Conservation (phyloP, 2,888 invertebrate genomes). For the Plusia festucae region DNA sequence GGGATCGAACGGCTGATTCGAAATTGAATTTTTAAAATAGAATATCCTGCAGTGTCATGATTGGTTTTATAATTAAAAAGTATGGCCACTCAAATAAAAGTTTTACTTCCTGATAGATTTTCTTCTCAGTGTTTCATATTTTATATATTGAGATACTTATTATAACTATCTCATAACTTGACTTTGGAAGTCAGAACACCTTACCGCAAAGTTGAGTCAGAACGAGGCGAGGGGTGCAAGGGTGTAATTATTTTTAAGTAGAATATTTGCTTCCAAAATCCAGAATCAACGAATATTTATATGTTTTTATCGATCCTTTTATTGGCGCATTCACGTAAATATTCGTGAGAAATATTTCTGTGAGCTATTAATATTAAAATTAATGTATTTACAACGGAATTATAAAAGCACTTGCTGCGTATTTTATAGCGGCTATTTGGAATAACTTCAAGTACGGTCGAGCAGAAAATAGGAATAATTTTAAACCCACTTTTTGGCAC, state of each 20-base stretch:
- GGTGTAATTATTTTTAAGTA: constrained; percentile 71
- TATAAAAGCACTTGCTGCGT: constrained; percentile 59
- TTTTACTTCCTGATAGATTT: neutral
- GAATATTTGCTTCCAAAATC: constrained; percentile 82
- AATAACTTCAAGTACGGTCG: constrained; percentile 40
- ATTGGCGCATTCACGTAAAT: constrained; percentile 70
- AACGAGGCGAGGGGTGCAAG: constrained; percentile 59
- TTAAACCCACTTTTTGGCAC: neutral
- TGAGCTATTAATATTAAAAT: constrained; percentile 42
- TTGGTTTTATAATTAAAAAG: constrained; percentile 4
- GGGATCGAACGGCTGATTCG: constrained; percentile 2
- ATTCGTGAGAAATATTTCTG: constrained; percentile 45
- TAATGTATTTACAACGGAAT: constrained; percentile 54
- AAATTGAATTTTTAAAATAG: neutral
- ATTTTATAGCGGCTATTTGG: constrained; percentile 57
- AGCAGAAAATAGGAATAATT: neutral
- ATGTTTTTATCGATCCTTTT: constrained; percentile 80
- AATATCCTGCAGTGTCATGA: neutral
- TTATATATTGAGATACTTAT: constrained; percentile 48
- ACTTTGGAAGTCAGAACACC: constrained; percentile 51
- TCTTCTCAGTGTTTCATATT: constrained; percentile 55
- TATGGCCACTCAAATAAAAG: constrained; percentile 14
- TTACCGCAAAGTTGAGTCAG: constrained; percentile 57
- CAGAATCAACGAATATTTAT: constrained; percentile 88
- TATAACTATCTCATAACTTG: constrained; percentile 8